Conservation (phyloP, 2,797 vertebrate species). For the Danio tinwini region DNA sequence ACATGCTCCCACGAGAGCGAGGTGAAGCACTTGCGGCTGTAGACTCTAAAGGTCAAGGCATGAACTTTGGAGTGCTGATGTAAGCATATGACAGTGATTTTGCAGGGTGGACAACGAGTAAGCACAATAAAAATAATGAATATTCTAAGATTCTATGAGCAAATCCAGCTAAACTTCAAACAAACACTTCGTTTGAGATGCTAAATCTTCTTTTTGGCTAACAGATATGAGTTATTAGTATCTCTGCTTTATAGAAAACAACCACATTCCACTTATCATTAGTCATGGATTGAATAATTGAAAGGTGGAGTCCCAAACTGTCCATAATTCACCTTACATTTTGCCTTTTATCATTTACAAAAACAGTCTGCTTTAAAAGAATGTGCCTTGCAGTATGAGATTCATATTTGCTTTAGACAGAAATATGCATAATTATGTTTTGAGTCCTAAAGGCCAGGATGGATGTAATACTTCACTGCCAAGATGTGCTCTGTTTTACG, state of each 20-base stretch:
- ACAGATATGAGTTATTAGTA: slow-evolving; percentile 5
- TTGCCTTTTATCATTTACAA: background rate
- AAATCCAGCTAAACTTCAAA: slow-evolving; percentile 3
- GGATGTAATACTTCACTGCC: background rate
- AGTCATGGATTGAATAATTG: background rate
- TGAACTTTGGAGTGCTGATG: slow-evolving; percentile 22
- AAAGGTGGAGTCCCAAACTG: background rate
- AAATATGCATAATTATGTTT: slow-evolving; percentile 5
- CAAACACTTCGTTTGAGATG: background rate
- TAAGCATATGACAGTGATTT: slow-evolving; percentile 9
- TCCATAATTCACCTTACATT: slow-evolving; percentile 17
- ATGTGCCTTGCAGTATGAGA: background rate
- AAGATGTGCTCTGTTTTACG: background rate
- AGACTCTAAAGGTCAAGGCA: slow-evolving; percentile 25
- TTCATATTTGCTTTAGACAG: background rate
- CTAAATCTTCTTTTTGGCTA: slow-evolving; percentile 13
- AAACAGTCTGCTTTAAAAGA: background rate
- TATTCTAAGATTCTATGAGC: background rate
- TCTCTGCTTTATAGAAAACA: background rate
- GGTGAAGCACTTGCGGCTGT: slow-evolving; percentile 27
- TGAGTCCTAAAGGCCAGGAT: background rate
- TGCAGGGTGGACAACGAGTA: background rate
- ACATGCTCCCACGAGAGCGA: background rate
- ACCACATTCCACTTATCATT: slow-evolving; percentile 16
- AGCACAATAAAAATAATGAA: slow-evolving; percentile 4